Base-by-base conservation (phyloP, 2,888 invertebrate species). In the Mesodorylaimus sp. region DNA sequence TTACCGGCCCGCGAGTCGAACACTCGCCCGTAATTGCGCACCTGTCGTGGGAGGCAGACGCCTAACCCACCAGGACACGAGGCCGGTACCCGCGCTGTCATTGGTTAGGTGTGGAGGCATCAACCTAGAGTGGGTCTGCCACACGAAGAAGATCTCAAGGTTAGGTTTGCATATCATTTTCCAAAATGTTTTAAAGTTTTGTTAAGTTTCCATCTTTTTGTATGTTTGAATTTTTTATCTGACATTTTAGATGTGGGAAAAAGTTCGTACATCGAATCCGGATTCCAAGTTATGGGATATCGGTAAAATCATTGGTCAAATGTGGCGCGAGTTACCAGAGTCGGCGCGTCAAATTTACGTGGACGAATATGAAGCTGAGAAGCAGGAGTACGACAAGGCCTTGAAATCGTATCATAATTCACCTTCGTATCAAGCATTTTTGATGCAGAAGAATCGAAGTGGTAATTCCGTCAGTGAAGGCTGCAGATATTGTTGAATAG, bases 201-300 rank as follows among this genome's bases (percentile, higher is more conserved):
- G 10, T 36, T n/a, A 36, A 36, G 10, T 36, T n/a, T n/a, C n/a
- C n/a, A n/a, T n/a, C n/a, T n/a, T n/a, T n/a, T n/a, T n/a, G n/a
- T n/a, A n/a, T 36, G 10, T 36, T 36, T 41, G 41, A 41, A 13
- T 19, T 45, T 45, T 45, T 19, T 19, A 19, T 25, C 10, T 39
- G 10, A 7, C 32, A 13, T 47, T 29, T 52, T 37, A 70, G 69
- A 68, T 93, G 1, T 93, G 93, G 93, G 91, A 93, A 71, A 79
- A 80, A 56, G 91, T 95, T 0, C 93, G 95, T 69, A 86, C 87
- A 0, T 81, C 84, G 54, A 82, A 95, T 70, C 86, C 88, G 0
- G 93, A 95, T 61, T 74, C 89, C 36, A 95, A 93, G 66, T 70
- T 97, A 59, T 95, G 95, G 95, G 95, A 97, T 73, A 87, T 97